Conservation (phyloP, 2,888 invertebrate genomes). For the Euzophera pinguis region DNA sequence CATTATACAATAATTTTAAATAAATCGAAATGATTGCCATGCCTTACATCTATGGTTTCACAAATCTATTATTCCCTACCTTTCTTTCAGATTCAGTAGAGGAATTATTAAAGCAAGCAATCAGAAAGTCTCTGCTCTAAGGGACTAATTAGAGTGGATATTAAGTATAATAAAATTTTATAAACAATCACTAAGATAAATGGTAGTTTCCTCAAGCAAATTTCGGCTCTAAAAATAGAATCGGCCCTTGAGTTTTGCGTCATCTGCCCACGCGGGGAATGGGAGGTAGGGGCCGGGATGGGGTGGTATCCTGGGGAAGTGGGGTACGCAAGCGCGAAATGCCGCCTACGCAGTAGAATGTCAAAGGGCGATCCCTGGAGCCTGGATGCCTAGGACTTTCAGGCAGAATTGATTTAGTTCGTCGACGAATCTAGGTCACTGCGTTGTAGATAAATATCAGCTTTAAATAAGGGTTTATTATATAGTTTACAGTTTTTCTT, state of each 20-base stretch:
- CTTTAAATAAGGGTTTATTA: neutral
- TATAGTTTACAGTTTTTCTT: no score
- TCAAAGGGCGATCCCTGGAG: conserved; percentile 67
- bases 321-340: conserved; percentile 53
- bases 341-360: conserved; percentile 53
- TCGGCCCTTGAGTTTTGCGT: conserved; percentile 53
- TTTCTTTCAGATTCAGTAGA: no score
- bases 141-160: no score
- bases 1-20: no score
- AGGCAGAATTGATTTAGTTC: conserved; percentile 49
- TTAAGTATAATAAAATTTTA: no score
- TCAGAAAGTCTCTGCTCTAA: no score
- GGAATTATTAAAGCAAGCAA: no score
- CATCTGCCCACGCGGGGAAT: conserved; percentile 50
- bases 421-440: conserved; percentile 31
- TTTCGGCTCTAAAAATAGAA: conserved; percentile 52
- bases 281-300: conserved; percentile 22
- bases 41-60: no score
- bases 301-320: conserved; percentile 21
- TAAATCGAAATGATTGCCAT: no score
- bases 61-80: no score
- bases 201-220: conserved; percentile 26
- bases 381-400: conserved; percentile 51
- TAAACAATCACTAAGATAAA: neutral
- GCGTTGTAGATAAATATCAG: conserved; percentile 1